These are phyloP conservation scores for Lithodes maja DNA, from an alignment of 2,888 invertebrate genomes.

Conservation along the genomic window DNA sequence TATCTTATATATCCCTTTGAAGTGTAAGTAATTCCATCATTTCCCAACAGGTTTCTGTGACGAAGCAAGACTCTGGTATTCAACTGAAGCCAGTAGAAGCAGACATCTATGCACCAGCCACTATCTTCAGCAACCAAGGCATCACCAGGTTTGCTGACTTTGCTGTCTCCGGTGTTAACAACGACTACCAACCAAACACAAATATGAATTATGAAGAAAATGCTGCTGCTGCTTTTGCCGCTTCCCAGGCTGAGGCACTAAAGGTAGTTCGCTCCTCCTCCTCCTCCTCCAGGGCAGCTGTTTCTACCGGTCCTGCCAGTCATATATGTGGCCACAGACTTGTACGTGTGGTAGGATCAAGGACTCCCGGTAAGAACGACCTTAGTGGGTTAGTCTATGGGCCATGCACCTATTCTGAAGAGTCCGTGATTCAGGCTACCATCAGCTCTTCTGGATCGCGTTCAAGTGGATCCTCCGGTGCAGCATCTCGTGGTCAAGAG, in stretches of 20 bases:
- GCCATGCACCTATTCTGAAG: constrained; percentile 21
- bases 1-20: too few species aligned
- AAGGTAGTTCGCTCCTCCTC: constrained; percentile 26
- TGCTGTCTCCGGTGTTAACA: constrained; percentile 64
- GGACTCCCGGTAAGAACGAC: background rate
- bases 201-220: constrained; percentile 52
- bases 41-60: constrained; percentile 51
- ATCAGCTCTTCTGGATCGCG: background rate
- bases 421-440: background rate
- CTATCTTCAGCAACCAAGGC: constrained; percentile 58
- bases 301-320: constrained; percentile 17
- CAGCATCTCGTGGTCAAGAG: background rate
- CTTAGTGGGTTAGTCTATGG: constrained; percentile 7
- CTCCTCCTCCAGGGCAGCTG: constrained; percentile 29
- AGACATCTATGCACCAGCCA: constrained; percentile 65
- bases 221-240: constrained; percentile 46
- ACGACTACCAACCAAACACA: constrained; percentile 27
- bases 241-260: constrained; percentile 35
- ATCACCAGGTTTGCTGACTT: constrained; percentile 61
- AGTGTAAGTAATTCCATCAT: too few species aligned
- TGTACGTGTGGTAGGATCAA: constrained; percentile 31
- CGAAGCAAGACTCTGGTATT: constrained; percentile 52
- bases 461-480: background rate
- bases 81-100: constrained; percentile 50
- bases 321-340: constrained; percentile 41